Evolutionary conservation across 2,113 vertebrate genomes (phyloP).

Genomic region (Bubo bubo): DNA sequence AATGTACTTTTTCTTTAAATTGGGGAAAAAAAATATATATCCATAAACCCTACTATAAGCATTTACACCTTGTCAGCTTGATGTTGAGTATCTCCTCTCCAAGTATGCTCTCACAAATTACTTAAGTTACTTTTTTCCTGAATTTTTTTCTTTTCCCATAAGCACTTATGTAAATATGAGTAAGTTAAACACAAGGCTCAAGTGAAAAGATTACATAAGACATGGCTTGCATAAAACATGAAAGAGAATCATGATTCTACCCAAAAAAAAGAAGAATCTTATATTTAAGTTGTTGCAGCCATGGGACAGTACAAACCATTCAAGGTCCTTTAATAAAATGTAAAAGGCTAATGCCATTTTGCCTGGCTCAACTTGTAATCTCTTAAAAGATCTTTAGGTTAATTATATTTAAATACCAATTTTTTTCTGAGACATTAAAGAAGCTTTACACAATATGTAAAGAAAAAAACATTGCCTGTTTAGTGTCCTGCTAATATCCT

Average conservation of each 20-base stretch:
- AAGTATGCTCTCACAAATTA: background rate
- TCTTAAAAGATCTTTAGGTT: constrained; percentile 38
- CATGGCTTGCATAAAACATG: background rate
- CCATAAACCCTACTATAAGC: background rate
- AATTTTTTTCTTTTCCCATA: background rate
- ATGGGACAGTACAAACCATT: background rate
- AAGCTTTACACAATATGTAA: constrained; percentile 23
- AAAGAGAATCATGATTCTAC: background rate
- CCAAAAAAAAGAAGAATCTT: background rate
- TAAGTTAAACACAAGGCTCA: background rate
- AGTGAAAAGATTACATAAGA: background rate
- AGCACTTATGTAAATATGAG: background rate
- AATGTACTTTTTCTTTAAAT: background rate
- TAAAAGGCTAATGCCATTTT: constrained; percentile 1
- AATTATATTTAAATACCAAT: constrained; percentile 34
- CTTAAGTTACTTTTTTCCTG: background rate
- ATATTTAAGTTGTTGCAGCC: background rate
- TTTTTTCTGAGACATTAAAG: constrained; percentile 24
- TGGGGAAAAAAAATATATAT: background rate
- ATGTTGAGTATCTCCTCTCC: background rate
- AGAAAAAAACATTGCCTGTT: constrained; percentile 19
- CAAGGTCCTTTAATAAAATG: constrained; percentile 27
- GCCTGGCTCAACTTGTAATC: constrained; percentile 12
- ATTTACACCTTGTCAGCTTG: background rate
- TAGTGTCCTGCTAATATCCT: constrained; percentile 56